Percentiles rank a stretch among this genome's conserved stretches.
Evolutionary conservation across 2,888 invertebrate species (phyloP).

Genomic region (Aleiodes alternator): DNA sequence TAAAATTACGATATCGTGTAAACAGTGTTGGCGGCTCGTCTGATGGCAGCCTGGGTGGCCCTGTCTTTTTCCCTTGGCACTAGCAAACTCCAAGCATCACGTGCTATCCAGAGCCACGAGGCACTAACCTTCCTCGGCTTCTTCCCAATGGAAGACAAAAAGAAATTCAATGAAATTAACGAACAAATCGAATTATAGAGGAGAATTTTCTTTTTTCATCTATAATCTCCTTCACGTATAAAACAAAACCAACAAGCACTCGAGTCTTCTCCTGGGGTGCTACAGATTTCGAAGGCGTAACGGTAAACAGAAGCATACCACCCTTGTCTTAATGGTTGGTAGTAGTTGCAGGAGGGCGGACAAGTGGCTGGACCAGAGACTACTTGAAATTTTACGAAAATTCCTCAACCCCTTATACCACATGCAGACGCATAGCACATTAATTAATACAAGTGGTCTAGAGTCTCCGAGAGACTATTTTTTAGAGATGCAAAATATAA

Average conservation of each 20-base stretch:
- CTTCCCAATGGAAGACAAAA: conserved; percentile 39
- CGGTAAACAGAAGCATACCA: conserved; percentile 64
- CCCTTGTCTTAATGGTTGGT: conserved; percentile 46
- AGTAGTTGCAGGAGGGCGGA: conserved; percentile 37
- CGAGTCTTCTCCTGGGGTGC: too few relatives aligned
- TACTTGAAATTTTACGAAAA: conserved; percentile 47
- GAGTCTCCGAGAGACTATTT: conserved; percentile 33
- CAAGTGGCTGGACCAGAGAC: conserved; percentile 34
- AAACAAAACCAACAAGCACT: too few relatives aligned
- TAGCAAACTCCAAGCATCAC: conserved; percentile 58
- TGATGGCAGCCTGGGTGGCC: conserved; percentile 73
- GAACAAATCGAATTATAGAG: neutral
- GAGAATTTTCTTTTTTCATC: neutral
- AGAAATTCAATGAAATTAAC: neutral
- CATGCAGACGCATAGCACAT: conserved; percentile 49
- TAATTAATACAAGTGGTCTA: conserved; percentile 58
- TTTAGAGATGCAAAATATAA: conserved; percentile 18
- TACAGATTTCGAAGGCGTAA: conserved; percentile 52
- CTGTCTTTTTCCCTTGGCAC: conserved; percentile 50
- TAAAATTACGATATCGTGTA: conserved; percentile 73
- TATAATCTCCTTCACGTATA: neutral
- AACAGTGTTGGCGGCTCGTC: conserved; percentile 72
- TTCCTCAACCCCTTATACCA: conserved; percentile 60
- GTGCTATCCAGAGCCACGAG: conserved; percentile 65
- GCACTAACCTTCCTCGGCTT: conserved; percentile 59